These are phyloP conservation scores for Lasioglossum pauxillum DNA, from an alignment of 2,888 invertebrate species.

Conservation along the genomic window DNA sequence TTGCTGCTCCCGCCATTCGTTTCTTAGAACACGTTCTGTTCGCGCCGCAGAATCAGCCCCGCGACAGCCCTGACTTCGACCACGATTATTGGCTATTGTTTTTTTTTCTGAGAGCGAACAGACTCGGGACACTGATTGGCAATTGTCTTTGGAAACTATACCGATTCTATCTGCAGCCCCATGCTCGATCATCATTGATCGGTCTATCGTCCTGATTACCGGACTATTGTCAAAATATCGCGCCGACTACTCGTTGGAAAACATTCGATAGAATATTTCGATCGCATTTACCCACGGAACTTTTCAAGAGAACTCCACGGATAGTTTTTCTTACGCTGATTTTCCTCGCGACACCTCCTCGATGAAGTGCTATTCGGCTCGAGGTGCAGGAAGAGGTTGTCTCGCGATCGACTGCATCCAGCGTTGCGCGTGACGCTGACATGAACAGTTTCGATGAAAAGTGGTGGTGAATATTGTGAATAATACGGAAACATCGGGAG, in stretches of 20 bases:
- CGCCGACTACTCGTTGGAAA: too few species aligned
- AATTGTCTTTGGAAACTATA: neutral
- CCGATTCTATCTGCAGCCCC: neutral
- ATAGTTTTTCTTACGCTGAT: neutral
- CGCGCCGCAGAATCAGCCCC: constrained; percentile 12
- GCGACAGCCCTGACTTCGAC: constrained; percentile 21
- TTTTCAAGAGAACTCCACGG: neutral
- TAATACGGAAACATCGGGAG: neutral
- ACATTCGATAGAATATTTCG: neutral
- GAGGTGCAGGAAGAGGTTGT: neutral
- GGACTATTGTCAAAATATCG: neutral
- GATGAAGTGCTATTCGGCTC: neutral
- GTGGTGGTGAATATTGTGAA: constrained; percentile 42
- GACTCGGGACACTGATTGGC: neutral
- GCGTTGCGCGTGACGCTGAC: neutral
- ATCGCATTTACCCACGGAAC: neutral
- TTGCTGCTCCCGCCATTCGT: constrained; percentile 39
- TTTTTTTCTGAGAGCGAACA: neutral
- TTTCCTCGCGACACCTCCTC: neutral
- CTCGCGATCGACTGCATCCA: neutral
- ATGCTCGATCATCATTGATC: constrained; percentile 16
- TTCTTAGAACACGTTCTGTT: constrained; percentile 24
- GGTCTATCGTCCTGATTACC: neutral
- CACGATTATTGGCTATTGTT: neutral
- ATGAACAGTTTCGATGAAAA: neutral